A percentile compares a stretch with the other conserved stretches of the same genome.
Evolutionary conservation across 2,113 vertebrate genomes (phyloP).

Genomic region (Psephotus haematonotus): DNA sequence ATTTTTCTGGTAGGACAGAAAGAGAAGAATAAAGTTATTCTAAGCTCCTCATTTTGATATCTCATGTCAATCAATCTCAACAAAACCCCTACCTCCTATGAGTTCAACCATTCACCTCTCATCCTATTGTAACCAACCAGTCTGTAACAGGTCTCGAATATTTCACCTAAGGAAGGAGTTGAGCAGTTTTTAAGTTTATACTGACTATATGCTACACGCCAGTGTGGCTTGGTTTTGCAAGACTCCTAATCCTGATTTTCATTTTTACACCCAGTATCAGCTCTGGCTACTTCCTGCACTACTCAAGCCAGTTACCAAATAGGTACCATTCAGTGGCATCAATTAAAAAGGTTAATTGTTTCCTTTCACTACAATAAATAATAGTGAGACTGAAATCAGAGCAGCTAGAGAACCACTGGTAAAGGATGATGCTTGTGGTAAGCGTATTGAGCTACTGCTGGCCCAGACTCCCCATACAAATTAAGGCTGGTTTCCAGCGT

Average conservation of each 20-base stretch:
- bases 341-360: background rate
- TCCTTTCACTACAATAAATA: background rate
- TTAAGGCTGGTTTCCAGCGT: slow-evolving; percentile 41
- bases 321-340: background rate
- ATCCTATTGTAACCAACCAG: background rate
- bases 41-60: background rate
- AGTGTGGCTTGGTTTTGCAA: background rate
- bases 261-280: background rate
- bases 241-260: background rate
- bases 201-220: no score
- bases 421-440: background rate
- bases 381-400: background rate
- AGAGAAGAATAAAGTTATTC: background rate
- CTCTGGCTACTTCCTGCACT: background rate
- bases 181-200: background rate
- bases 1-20: background rate
- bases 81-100: background rate
- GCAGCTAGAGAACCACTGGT: background rate
- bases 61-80: background rate
- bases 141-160: background rate
- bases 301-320: background rate
- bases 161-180: background rate
- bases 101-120: background rate
- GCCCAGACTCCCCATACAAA: slow-evolving; percentile 44
- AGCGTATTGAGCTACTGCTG: background rate